A percentile compares a stretch with the other conserved stretches of the same genome.
Evolutionary conservation across 2,797 vertebrate genomes (phyloP).

Genomic region (Oreortyx pictus): DNA sequence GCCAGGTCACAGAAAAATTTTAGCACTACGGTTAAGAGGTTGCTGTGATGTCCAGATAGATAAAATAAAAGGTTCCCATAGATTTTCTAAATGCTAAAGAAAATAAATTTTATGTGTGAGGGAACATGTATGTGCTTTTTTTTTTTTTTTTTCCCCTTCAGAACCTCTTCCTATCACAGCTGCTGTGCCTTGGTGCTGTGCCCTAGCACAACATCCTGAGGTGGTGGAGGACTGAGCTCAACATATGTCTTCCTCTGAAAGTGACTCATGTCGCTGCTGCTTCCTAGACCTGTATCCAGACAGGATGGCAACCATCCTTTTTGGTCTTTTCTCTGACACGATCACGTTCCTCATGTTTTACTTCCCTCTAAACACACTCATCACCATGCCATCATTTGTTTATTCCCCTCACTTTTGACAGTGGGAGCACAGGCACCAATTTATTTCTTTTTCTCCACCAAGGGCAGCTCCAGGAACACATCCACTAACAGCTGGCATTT

Average conservation of each 20-base stretch:
- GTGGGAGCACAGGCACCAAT: background rate
- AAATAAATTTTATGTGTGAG: background rate
- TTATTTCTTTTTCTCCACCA: background rate
- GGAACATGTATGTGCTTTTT: background rate
- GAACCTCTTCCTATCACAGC: background rate
- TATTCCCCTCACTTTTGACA: background rate
- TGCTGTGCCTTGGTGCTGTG: background rate
- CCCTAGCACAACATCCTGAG: background rate
- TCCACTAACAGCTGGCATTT: background rate
- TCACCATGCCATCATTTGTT: background rate
- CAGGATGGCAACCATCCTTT: background rate
- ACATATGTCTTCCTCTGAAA: fast-evolving
- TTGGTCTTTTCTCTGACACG: background rate
- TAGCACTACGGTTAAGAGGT: background rate
- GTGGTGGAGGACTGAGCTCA: background rate
- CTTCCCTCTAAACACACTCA: background rate
- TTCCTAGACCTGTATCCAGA: background rate
- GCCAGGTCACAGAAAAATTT: background rate
- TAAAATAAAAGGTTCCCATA: background rate
- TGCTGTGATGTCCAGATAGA: fast-evolving
- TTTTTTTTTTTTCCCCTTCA: background rate
- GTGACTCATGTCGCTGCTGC: background rate
- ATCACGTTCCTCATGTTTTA: background rate
- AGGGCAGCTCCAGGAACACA: background rate
- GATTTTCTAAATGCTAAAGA: background rate